Evolutionary conservation across 2,888 invertebrate genomes (phyloP).

Genomic region (Rutpela maculata): DNA sequence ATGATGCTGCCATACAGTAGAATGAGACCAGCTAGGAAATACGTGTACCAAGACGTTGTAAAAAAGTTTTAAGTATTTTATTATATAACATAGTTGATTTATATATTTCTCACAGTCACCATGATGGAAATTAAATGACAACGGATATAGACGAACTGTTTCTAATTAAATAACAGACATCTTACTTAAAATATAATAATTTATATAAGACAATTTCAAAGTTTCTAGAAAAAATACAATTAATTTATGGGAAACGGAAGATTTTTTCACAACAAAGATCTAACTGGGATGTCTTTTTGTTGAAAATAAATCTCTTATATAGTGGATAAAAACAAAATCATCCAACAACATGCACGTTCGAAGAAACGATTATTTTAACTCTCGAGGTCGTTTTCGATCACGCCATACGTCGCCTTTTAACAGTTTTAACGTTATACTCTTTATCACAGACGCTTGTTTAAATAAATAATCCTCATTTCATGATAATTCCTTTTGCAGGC

Average conservation of each 20-base stretch:
- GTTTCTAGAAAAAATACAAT: not conserved
- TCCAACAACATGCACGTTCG: constrained; percentile 62
- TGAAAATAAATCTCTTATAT: constrained; percentile 14
- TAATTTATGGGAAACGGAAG: constrained; percentile 32
- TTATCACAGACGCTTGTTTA: constrained; percentile 27
- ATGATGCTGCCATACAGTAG: too few species aligned
- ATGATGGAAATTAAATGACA: too few species aligned
- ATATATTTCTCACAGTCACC: too few species aligned
- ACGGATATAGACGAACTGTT: too few species aligned
- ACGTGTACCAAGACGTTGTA: too few species aligned
- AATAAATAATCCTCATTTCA: constrained; percentile 21
- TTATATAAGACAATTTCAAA: not conserved
- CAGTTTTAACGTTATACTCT: constrained; percentile 43
- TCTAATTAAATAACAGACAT: too few species aligned
- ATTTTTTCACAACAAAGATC: constrained; percentile 8
- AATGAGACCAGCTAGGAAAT: too few species aligned
- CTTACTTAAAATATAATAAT: too few species aligned
- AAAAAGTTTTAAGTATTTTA: too few species aligned
- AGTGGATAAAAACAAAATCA: constrained; percentile 53
- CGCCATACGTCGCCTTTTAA: constrained; percentile 56
- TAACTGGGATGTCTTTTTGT: constrained; percentile 18
- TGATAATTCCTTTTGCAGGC: not conserved
- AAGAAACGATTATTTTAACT: constrained; percentile 63
- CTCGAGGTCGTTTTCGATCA: constrained; percentile 64
- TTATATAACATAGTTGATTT: too few species aligned